Percentiles rank a stretch among this genome's conserved stretches.
phyloP scores from a whole-genome alignment of 2,888 invertebrate species.

The Metallyticus violacea region DNA sequence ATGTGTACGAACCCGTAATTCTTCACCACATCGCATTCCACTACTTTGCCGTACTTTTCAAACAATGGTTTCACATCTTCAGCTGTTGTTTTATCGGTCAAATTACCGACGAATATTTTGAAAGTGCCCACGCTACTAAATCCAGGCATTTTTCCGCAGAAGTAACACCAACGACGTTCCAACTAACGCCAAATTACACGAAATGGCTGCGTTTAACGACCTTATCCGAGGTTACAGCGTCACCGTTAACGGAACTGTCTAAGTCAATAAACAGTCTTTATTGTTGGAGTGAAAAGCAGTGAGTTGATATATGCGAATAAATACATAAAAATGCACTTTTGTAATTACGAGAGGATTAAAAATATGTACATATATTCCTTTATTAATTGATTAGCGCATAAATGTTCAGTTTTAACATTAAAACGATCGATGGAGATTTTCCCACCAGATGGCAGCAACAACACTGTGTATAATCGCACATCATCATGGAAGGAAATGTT shows the following conservation, averaged over 20 bases:
- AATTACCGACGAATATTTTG: slow-evolving; percentile 97
- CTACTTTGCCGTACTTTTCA: slow-evolving; percentile 95
- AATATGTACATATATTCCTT: no score
- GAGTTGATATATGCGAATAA: no score
- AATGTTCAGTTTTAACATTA: not conserved
- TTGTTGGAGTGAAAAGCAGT: no score
- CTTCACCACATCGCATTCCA: slow-evolving; percentile 97
- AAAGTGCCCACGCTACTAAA: slow-evolving; percentile 80
- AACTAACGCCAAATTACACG: not conserved
- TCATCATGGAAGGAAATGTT: no score
- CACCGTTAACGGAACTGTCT: not conserved
- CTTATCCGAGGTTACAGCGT: not conserved
- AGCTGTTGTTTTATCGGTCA: slow-evolving; percentile 87
- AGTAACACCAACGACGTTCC: not conserved
- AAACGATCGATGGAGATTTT: not conserved
- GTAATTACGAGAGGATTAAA: no score
- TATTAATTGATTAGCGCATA: not conserved
- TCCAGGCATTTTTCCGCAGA: slow-evolving; percentile 66
- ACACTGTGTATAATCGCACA: no score
- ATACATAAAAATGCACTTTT: no score
- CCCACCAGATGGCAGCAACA: not conserved
- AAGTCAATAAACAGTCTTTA: not conserved
- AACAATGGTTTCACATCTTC: slow-evolving; percentile 88
- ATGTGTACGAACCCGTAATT: slow-evolving; percentile 99
- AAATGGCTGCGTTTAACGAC: not conserved